A percentile compares a stretch with the other conserved stretches of the same genome.
phyloP scores from a whole-genome alignment of 2,797 vertebrate genomes.

The Cirrhinus molitorella region DNA sequence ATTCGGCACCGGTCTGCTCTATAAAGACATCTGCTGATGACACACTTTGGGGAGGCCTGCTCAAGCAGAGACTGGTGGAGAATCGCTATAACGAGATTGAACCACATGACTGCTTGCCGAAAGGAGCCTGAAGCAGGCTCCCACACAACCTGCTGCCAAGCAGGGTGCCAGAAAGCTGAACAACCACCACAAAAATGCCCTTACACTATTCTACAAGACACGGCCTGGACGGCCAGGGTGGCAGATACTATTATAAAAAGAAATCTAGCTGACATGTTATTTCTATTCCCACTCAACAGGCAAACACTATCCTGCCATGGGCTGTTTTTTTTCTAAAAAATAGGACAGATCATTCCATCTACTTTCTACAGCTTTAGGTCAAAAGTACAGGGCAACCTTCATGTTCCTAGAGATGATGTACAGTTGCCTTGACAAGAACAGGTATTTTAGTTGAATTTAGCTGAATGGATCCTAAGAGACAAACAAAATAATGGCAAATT shows the following conservation, averaged over 20 bases:
- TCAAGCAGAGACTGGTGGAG: constrained; percentile 71
- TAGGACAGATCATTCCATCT: not conserved
- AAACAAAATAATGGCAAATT: not conserved
- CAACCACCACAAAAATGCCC: constrained; percentile 70
- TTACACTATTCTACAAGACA: constrained; percentile 68
- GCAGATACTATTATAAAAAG: constrained; percentile 68
- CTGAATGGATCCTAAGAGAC: not conserved
- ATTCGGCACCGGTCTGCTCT: constrained; percentile 68
- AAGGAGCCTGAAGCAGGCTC: constrained; percentile 71
- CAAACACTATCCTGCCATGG: constrained; percentile 45
- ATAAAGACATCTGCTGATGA: constrained; percentile 84
- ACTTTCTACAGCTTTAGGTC: not conserved
- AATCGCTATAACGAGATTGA: constrained; percentile 77
- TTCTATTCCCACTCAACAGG: constrained; percentile 63
- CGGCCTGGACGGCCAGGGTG: constrained; percentile 68
- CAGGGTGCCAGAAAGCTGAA: constrained; percentile 71
- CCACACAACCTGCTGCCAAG: constrained; percentile 71
- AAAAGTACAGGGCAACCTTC: not conserved
- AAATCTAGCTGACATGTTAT: constrained; percentile 70
- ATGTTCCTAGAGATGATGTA: not conserved
- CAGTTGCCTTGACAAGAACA: not conserved
- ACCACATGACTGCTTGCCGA: constrained; percentile 71
- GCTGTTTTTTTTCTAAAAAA: constrained; percentile 32
- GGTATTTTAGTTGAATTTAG: not conserved
- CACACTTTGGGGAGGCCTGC: constrained; percentile 77